A percentile compares a stretch with the other conserved stretches of the same genome.
phyloP scores from a whole-genome alignment of 1,140 invertebrate genomes.

The Caligus rogercresseyi region DNA sequence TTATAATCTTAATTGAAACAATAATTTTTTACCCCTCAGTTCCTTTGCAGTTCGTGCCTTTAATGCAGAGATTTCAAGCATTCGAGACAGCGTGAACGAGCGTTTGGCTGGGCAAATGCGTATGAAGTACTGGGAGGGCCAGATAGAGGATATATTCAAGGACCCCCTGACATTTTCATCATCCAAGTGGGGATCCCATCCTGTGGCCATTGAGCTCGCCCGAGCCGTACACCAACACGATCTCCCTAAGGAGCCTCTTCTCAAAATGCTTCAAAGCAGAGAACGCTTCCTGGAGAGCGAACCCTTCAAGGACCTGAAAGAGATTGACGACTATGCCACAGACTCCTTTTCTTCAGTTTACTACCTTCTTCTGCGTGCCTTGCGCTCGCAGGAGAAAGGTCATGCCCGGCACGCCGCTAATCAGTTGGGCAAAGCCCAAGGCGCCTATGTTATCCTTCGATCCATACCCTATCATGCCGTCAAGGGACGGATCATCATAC shows the following conservation, averaged over 20 bases:
- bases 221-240: neutral
- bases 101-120: constrained; percentile 1
- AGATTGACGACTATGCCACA: neutral
- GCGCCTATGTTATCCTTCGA: neutral
- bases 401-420: constrained; percentile 2
- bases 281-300: neutral
- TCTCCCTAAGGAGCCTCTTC: neutral
- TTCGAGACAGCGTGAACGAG: constrained; percentile 2
- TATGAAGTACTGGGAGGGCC: neutral
- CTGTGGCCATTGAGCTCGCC: neutral
- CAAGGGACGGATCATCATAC: neutral
- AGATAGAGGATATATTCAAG: neutral
- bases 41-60: constrained; percentile 7
- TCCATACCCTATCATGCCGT: neutral
- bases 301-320: neutral
- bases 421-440: constrained; percentile 8
- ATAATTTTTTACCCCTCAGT: neutral
- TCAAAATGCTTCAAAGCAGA: neutral
- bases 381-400: neutral
- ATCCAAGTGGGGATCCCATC: neutral
- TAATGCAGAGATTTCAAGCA: neutral
- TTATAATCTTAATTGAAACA: too few relatives aligned
- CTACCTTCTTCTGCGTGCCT: neutral
- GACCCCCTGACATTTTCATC: neutral
- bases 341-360: neutral